phyloP scores from a whole-genome alignment of 2,797 vertebrate species.

The Holocentrus rufus region DNA sequence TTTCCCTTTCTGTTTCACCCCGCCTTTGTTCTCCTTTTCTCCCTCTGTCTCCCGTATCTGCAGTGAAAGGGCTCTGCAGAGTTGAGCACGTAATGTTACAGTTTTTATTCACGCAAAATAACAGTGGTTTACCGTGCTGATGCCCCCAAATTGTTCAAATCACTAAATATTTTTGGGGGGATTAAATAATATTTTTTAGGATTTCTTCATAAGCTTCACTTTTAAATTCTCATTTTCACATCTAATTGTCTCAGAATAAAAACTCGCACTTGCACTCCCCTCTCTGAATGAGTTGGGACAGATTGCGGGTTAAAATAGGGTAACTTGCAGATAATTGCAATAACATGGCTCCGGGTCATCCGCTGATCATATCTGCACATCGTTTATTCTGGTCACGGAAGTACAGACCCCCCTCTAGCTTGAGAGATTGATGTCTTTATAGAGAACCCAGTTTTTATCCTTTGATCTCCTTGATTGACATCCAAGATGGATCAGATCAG shows the following conservation, averaged over 20 bases:
- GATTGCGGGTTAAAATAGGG: constrained; percentile 34
- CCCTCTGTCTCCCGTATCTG: neutral
- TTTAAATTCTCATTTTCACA: neutral
- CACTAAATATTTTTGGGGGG: neutral
- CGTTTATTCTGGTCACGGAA: constrained; percentile 54
- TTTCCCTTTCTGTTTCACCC: neutral
- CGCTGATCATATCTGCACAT: constrained; percentile 27
- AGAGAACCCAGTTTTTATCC: constrained; percentile 44
- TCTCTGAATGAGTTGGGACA: neutral
- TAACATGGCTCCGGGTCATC: constrained; percentile 41
- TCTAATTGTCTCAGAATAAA: neutral
- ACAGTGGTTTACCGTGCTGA: neutral
- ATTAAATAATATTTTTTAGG: neutral
- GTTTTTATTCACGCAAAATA: constrained; percentile 5
- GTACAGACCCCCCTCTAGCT: constrained; percentile 26
- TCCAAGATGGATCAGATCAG: constrained; percentile 37
- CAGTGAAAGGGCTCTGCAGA: neutral
- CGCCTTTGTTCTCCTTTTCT: neutral
- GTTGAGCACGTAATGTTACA: neutral
- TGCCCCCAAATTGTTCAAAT: neutral
- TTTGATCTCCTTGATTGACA: constrained; percentile 61
- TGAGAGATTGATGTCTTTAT: constrained; percentile 47
- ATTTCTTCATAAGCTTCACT: neutral
- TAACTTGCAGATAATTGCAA: constrained; percentile 40
- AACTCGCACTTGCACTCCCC: neutral